Conservation (phyloP, 2,888 invertebrate species). For the Papilio protenor region DNA sequence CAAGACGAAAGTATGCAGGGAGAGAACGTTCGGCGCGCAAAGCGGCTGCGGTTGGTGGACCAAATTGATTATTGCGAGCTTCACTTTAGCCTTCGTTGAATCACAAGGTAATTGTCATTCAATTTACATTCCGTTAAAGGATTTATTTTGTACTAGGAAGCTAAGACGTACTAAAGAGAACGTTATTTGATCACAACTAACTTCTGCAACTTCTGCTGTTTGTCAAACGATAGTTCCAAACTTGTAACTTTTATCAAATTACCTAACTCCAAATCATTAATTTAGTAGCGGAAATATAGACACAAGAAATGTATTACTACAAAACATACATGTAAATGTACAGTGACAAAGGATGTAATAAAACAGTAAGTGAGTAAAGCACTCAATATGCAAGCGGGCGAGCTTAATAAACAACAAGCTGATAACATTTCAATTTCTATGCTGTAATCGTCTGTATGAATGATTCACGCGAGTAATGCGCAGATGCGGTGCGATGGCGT, state of each 20-base stretch:
- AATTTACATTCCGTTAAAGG: not conserved
- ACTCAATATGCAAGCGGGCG: conserved; percentile 30
- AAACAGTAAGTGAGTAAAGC: conserved; percentile 25
- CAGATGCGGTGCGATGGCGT: conserved; percentile 39
- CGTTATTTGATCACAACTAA: not conserved
- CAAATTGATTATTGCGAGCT: conserved; percentile 36
- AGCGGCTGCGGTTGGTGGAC: conserved; percentile 34
- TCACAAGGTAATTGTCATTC: conserved; percentile 44
- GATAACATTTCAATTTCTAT: conserved; percentile 44
- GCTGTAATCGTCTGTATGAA: conserved; percentile 37
- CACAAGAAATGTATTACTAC: not conserved
- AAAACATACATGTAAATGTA: not conserved
- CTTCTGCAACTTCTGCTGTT: not conserved
- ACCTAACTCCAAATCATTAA: not conserved
- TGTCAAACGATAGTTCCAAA: not conserved
- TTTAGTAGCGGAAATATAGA: not conserved
- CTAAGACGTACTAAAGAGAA: not conserved
- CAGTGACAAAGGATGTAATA: conserved; percentile 25
- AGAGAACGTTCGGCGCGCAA: conserved; percentile 2
- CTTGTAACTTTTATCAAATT: not conserved
- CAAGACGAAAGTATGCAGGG: conserved; percentile 22
- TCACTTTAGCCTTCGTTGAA: conserved; percentile 34
- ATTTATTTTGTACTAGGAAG: not conserved
- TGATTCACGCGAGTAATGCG: conserved; percentile 40
- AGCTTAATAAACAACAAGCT: conserved; percentile 38